Evolutionary conservation across 2,888 invertebrate species (phyloP), one percentile per base, ranked within the genome.

Genomic region (Aphidoletes aphidimyza): DNA sequence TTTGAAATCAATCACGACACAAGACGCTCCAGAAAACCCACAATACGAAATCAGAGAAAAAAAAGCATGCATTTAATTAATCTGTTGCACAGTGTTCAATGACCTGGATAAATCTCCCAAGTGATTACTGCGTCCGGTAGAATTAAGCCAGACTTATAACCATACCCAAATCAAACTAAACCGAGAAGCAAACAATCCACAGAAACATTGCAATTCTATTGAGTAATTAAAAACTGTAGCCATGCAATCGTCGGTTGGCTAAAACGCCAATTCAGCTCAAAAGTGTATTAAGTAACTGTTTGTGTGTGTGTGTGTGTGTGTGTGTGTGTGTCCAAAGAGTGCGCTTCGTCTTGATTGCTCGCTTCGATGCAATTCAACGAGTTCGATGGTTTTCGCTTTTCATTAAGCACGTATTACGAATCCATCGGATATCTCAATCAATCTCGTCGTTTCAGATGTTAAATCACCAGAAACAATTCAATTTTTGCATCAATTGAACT

Each of bases 381-480:
- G n/a, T n/a, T n/a, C n/a, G 22, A 5, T 19, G 22, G 81, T 36
- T 81, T 81, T 81, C 81, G 22, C 47, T 37, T 81, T 81, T 81
- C 81, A 81, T 81, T 81, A 81, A n/a, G n/a, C 36, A 81, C 37
- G 39, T 37, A 26, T 59, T 17, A n/a, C 37, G 22, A 19, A 81
- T 81, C 37, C 81, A 81, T 81, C 81, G 81, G 81, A 81, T 37
- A 81, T 81, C 81, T 81, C 81, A 81, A 81, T 81, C 81, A 81
- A 81, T 81, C n/a, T 11, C 37, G 47, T 81, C 81, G 37, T 81
- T 37, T 81, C n/a, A n/a, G 37, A 81, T 37, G 81, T 37, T 36
- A 81, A 81, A 81, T 81, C n/a, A 81, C 36, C 37, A 81, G 37
- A 37, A 81, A 81, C 81, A 37, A 81, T 37, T 30, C 36, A 81